Conservation (phyloP, 2,888 invertebrate species). For the Ctenicera cuprea region DNA sequence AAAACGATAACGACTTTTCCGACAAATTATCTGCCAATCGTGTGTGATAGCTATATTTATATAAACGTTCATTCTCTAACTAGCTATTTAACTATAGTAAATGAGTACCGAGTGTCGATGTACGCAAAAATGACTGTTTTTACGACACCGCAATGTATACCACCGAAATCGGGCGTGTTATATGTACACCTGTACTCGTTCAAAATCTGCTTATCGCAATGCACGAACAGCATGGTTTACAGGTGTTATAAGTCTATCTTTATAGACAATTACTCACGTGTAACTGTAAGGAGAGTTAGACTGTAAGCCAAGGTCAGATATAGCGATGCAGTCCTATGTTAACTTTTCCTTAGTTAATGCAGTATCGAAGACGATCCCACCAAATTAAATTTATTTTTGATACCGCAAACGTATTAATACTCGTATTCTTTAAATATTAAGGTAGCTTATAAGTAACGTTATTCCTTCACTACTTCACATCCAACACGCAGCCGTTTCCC, state of each 20-base stretch:
- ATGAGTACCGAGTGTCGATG: slow-evolving; percentile 22
- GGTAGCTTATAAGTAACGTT: slow-evolving; percentile 42
- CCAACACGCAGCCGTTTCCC: slow-evolving; percentile 28
- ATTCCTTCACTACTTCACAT: slow-evolving; percentile 39
- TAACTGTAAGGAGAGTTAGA: slow-evolving; percentile 43
- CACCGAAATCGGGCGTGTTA: slow-evolving; percentile 58
- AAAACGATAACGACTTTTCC: slow-evolving; percentile 27
- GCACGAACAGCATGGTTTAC: slow-evolving; percentile 48
- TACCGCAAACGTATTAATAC: slow-evolving; percentile 55
- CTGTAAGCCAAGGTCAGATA: slow-evolving; percentile 37
- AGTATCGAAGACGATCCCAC: slow-evolving; percentile 3
- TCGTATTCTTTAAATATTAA: slow-evolving; percentile 55
- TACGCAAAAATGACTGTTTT: slow-evolving; percentile 18
- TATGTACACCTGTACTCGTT: slow-evolving; percentile 58
- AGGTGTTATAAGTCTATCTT: slow-evolving; percentile 56
- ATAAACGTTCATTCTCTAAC: slow-evolving; percentile 20
- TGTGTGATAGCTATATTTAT: slow-evolving; percentile 55
- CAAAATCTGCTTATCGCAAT: slow-evolving; percentile 37
- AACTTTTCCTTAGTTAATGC: slow-evolving; percentile 19
- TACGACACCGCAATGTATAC: slow-evolving; percentile 22
- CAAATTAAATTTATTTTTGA: slow-evolving; percentile 39
- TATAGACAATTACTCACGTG: slow-evolving; percentile 38
- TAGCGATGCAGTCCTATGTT: slow-evolving; percentile 31
- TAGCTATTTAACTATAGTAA: slow-evolving; percentile 24
- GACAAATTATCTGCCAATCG: slow-evolving; percentile 50